Evolutionary conservation across 1,140 invertebrate genomes (phyloP).

Genomic region (Parapsyche elsis): DNA sequence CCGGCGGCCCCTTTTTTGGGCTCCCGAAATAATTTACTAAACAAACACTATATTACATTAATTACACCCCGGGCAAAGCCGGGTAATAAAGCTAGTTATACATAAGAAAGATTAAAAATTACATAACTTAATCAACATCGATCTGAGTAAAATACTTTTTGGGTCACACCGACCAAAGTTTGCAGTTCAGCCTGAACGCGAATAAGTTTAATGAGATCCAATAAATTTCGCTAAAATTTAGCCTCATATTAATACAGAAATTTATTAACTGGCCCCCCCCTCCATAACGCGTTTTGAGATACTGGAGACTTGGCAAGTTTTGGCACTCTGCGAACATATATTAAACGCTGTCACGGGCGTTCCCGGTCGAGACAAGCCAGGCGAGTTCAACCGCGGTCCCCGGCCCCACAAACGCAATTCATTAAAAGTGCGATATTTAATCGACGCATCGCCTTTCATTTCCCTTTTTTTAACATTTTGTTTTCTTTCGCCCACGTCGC

Average conservation of each 20-base stretch:
- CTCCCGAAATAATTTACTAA: too few relatives aligned
- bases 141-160: too few relatives aligned
- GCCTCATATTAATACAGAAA: not conserved
- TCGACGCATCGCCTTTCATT: not conserved
- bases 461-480: not conserved
- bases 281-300: not conserved
- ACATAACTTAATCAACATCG: too few relatives aligned
- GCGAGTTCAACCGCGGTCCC: not conserved
- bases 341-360: not conserved
- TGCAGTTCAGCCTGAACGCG: too few relatives aligned
- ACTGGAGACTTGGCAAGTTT: not conserved
- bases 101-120: too few relatives aligned
- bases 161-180: too few relatives aligned
- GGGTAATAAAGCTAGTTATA: too few relatives aligned
- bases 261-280: not conserved
- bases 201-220: too few relatives aligned
- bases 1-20: too few relatives aligned
- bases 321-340: conserved; percentile 2
- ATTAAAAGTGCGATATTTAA: conserved; percentile 1
- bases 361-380: not conserved
- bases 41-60: too few relatives aligned
- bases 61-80: too few relatives aligned
- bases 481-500: not conserved
- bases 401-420: conserved; percentile 5
- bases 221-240: too few relatives aligned